Evolutionary conservation across 2,797 vertebrate species (phyloP), one percentile per base, ranked within the genome.

Genomic region (Staurois parvus): DNA sequence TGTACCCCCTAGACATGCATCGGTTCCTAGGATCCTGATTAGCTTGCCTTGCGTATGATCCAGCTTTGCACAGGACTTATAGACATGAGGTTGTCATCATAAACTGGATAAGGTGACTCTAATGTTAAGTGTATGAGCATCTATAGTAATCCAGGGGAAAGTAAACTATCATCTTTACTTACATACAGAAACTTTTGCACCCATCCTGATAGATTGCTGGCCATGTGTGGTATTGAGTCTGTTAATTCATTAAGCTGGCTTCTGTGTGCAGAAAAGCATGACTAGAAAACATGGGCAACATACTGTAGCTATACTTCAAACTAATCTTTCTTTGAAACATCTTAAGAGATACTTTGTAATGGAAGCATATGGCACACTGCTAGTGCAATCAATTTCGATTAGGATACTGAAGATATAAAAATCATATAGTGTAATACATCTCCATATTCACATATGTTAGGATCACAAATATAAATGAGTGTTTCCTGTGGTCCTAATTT

Each of bases 241-340:
- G 30, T 37, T 56, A 29, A 77, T 84, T 72, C 11, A 84, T 69
- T 84, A 84, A 62, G 21, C 40, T 68, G 42, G 21, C 19, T 34
- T 84, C 64, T 69, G 82, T 77, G 64, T 68, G 67, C 42, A 84
- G 42, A 59, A 83, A 84, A 62, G 30, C 82, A 84, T 77, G 82
- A 84, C 74, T 37, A 59, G 17, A 77, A 42, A 84, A 77, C 64
- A 84, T 19, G 30, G 26, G 26, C 72, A 59, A 76, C 82, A 84
- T 76, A 70, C 68, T 84, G 66, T 42, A 7, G 48, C 45, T 59
- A 42, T 76, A 52, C 45, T 72, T 70, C 74, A 84, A 59, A 59
- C 59, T 84, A 84, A 59, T 77, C 40, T 66, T 69, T 26, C 29
- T 24, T 68, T 74, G 24, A 32, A 68, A 34, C 26, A 76, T 29